Evolutionary conservation across 2,113 vertebrate species (phyloP).

Genomic region (Ammodramus savannarum): DNA sequence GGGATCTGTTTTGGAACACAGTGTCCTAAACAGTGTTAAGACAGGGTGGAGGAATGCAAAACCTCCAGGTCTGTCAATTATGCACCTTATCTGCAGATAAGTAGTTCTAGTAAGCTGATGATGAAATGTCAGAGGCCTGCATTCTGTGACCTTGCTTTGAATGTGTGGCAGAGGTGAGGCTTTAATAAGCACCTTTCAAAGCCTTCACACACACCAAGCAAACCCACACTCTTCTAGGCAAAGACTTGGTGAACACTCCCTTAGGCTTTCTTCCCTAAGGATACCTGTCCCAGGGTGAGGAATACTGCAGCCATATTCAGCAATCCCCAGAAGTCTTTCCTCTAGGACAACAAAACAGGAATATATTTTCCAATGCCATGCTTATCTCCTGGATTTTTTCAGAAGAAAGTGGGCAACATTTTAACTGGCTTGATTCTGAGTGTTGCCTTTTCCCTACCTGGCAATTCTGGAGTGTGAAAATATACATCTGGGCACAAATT

Average conservation of each 20-base stretch:
- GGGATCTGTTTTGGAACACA: background rate
- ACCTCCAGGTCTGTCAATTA: background rate
- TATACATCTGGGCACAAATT: background rate
- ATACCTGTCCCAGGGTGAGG: background rate
- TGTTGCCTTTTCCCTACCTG: background rate
- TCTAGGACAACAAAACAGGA: background rate
- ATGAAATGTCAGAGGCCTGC: background rate
- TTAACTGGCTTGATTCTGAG: background rate
- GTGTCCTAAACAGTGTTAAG: background rate
- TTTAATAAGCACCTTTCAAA: background rate
- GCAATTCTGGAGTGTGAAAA: background rate
- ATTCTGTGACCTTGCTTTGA: background rate
- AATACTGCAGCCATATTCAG: background rate
- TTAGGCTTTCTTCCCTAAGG: background rate
- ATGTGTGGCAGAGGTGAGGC: background rate
- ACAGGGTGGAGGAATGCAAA: slow-evolving; percentile 7
- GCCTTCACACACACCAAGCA: background rate
- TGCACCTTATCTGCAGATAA: background rate
- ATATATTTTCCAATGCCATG: background rate
- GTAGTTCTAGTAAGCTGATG: background rate
- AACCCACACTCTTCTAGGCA: background rate
- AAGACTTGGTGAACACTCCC: background rate
- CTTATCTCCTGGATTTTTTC: background rate
- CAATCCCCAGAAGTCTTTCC: background rate
- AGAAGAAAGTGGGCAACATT: background rate